phyloP scores from a whole-genome alignment of 1,140 invertebrate species.

The Heliconius hewitsoni region DNA sequence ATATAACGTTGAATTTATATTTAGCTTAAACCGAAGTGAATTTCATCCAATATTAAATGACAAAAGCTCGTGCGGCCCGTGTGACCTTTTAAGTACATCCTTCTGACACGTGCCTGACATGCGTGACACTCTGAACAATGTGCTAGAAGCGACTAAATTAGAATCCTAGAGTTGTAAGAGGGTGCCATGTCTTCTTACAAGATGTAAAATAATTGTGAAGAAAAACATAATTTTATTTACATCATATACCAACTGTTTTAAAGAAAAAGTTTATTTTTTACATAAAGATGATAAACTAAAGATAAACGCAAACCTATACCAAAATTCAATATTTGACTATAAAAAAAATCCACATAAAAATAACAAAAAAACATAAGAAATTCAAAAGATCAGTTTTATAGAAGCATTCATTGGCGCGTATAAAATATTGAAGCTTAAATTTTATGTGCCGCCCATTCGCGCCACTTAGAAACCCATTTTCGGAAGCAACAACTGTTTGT shows the following conservation, averaged over 20 bases:
- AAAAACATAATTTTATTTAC: neutral
- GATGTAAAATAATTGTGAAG: neutral
- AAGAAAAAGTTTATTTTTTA: too few relatives aligned
- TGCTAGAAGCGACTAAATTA: constrained; percentile 13
- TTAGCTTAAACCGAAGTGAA: constrained; percentile 3
- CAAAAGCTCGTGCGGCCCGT: constrained; percentile 14
- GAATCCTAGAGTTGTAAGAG: neutral
- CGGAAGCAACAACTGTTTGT: constrained; percentile 17
- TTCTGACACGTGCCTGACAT: constrained; percentile 16
- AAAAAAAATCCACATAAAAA: neutral
- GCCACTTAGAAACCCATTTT: constrained; percentile 38
- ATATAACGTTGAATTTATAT: neutral
- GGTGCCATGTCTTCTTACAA: neutral
- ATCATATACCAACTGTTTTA: neutral
- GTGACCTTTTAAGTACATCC: constrained; percentile 18
- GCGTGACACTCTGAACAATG: constrained; percentile 14
- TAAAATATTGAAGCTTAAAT: constrained; percentile 24
- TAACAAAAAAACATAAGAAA: neutral
- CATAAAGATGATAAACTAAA: too few relatives aligned
- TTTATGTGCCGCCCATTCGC: constrained; percentile 31
- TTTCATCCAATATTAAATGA: constrained; percentile 15
- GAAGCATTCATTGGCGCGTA: constrained; percentile 4
- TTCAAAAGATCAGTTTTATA: neutral
- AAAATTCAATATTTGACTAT: too few relatives aligned
- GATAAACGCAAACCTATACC: too few relatives aligned